Conservation (phyloP, 30 jellyfish, hydroid and myxozoan genomes). For the Morbakka virulenta region DNA sequence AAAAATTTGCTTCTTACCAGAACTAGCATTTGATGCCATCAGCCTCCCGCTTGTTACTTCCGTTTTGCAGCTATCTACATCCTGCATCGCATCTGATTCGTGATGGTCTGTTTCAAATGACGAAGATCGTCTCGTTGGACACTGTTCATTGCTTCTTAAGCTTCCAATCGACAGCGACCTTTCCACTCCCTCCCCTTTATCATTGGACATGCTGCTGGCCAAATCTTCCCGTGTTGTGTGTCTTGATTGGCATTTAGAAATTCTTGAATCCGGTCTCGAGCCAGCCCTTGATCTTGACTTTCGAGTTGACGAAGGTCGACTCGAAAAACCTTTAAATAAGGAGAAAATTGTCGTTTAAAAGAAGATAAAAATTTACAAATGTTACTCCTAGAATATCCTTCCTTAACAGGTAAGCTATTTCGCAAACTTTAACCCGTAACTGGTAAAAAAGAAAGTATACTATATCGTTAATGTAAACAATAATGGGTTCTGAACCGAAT, state of each 20-base stretch:
- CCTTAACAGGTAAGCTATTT: too few relatives aligned
- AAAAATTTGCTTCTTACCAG: neutral
- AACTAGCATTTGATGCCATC: neutral
- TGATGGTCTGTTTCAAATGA: neutral
- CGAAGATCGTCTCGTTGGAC: neutral
- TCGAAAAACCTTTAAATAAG: conserved; percentile 31
- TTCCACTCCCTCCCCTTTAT: neutral
- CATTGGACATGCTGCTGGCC: neutral
- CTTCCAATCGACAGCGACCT: neutral
- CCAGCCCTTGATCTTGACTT: conserved; percentile 59
- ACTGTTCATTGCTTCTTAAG: neutral
- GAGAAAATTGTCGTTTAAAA: too few relatives aligned
- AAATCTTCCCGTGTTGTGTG: neutral
- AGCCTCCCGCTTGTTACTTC: neutral
- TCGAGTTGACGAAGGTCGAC: conserved; percentile 73
- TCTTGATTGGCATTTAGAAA: conserved; percentile 6
- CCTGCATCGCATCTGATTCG: neutral
- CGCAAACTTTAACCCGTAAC: too few relatives aligned
- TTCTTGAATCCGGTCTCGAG: conserved; percentile 68
- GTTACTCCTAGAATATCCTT: too few relatives aligned
- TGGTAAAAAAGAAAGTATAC: too few relatives aligned
- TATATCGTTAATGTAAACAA: too few relatives aligned
- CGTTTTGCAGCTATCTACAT: neutral
- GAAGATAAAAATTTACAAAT: too few relatives aligned
- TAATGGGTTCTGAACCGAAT: too few relatives aligned